phyloP scores from a whole-genome alignment of 2,113 vertebrate species.

The Garra rufa region DNA sequence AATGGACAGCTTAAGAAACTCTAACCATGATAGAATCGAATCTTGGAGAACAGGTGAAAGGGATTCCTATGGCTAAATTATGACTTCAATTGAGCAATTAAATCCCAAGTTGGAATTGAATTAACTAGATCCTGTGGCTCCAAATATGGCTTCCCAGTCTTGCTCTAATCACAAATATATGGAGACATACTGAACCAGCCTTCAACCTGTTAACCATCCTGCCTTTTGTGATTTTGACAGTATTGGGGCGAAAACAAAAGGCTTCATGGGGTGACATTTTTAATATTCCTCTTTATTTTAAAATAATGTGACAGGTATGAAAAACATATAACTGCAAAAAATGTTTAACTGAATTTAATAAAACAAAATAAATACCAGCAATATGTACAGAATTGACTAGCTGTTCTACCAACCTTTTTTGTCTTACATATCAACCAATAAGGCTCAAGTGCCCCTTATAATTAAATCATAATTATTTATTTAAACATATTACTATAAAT shows the following conservation, averaged over 20 bases:
- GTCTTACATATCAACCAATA: no score
- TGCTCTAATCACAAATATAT: constrained; percentile 74
- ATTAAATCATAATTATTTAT: no score
- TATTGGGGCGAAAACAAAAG: neutral
- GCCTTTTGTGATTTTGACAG: constrained; percentile 55
- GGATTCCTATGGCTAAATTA: constrained; percentile 77
- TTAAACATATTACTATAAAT: no score
- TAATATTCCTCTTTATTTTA: constrained; percentile 19
- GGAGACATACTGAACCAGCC: constrained; percentile 61
- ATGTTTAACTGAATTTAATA: neutral
- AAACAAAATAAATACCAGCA: neutral
- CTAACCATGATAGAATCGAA: constrained; percentile 50
- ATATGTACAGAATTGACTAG: neutral
- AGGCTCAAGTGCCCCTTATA: no score
- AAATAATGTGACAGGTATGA: neutral
- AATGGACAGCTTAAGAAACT: constrained; percentile 15
- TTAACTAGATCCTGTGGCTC: constrained; percentile 73
- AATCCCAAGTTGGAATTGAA: constrained; percentile 71
- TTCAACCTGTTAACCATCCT: constrained; percentile 40
- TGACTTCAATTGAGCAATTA: constrained; percentile 76
- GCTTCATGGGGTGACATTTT: neutral
- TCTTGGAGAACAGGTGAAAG: constrained; percentile 69
- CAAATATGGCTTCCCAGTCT: constrained; percentile 58
- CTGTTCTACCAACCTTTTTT: no score
- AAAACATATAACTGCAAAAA: neutral